phyloP scores from a whole-genome alignment of 2,113 vertebrate genomes.

The Perognathus longimembris region DNA sequence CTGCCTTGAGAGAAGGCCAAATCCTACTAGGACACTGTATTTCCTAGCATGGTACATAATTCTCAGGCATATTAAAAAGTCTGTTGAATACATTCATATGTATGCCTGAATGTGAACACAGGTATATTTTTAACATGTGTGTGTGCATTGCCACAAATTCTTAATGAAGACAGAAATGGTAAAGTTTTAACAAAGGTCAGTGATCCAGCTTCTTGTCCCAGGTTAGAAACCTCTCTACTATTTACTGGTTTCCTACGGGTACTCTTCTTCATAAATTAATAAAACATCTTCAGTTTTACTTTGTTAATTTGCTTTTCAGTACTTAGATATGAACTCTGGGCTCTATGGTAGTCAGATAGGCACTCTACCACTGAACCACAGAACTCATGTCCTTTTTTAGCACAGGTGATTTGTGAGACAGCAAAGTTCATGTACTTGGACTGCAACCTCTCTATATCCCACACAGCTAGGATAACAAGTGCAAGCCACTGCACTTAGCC shows the following conservation, averaged over 20 bases:
- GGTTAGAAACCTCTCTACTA: neutral
- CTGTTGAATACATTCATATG: neutral
- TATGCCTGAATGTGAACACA: neutral
- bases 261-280: conserved; percentile 26
- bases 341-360: no score
- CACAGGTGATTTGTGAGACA: no score
- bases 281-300: neutral
- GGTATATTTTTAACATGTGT: conserved; percentile 4
- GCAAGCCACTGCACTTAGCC: no score
- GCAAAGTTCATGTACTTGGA: no score
- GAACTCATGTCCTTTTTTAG: no score
- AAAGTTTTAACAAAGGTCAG: neutral
- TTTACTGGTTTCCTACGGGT: neutral
- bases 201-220: neutral
- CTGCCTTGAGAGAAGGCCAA: neutral
- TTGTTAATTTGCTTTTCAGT: no score
- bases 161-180: neutral
- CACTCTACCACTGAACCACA: no score
- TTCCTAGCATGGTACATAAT: neutral
- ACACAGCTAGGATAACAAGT: no score
- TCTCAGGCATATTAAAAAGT: neutral
- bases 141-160: neutral
- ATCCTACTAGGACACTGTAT: neutral
- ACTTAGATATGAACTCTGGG: no score
- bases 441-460: no score